Evolutionary conservation across 1,140 invertebrate genomes (phyloP), one percentile per base, ranked within the genome.

Genomic region (Gryon sp.): DNA sequence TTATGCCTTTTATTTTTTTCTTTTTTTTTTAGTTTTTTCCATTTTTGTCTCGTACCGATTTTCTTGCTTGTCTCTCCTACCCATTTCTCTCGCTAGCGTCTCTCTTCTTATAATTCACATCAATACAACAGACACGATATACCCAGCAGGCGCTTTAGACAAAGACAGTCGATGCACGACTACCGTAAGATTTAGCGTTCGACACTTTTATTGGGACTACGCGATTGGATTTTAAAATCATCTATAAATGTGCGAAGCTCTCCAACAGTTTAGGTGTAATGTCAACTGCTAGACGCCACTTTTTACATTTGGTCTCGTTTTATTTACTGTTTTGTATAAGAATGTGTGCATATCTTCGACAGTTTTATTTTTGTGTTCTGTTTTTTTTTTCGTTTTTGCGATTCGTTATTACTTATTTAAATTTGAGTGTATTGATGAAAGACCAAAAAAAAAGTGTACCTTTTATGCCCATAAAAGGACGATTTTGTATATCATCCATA

Each of bases 31-130:
- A 46, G 32, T 40, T 72, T 43, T 57, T 15, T 26, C 24, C 57
- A 30, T 22, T 60, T 53, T 41, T 55, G 26, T 50, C 62, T 57
- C 24, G 12, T 34, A 46, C 41, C 28, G 2, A 32, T 32, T n/a
- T 6, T 32, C n/a, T 32, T 9, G 28, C 28, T 8, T 8, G 22
- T n/a, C 22, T 24, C 22, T 24, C n/a, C n/a, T n/a, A 38, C 36
- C 19, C 18, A 16, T 15, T 19, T 41, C 7, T 46, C 38, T 63
- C 18, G 6, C 59, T 32, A 6, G 6, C 46, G 8, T 60, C 36
- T 18, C 22, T 43, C 63, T 60, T 69, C 69, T 73, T 75, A 78
- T 82, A 80, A 80, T 80, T 82, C 73, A 59, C 78, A 75, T 80
- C 76, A 66, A 82, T 78, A 55, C 70, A 63, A 53, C 65, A 74